These are phyloP conservation scores for Uropsilus gracilis DNA, from an alignment of 2,113 vertebrate genomes.

Conservation along the genomic window DNA sequence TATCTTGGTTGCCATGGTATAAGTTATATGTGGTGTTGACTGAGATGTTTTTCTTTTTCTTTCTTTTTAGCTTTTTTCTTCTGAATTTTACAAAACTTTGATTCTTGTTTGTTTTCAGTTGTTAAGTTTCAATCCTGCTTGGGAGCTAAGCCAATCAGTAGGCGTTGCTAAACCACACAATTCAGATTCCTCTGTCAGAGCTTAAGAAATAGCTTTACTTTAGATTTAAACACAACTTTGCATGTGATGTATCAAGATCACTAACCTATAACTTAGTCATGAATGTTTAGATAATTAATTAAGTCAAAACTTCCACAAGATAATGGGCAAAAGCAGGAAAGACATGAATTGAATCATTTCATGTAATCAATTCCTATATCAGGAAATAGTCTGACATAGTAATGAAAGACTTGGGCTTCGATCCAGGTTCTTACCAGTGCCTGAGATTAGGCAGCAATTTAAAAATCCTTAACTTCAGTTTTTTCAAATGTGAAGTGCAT, in stretches of 20 bases:
- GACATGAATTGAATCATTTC: slow-evolving; percentile 39
- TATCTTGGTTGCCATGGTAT: background rate
- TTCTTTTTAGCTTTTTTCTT: background rate
- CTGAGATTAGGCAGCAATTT: background rate
- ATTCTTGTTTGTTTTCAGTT: slow-evolving; percentile 9
- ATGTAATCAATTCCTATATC: slow-evolving; percentile 13
- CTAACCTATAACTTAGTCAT: slow-evolving; percentile 38
- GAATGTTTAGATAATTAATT: slow-evolving; percentile 58
- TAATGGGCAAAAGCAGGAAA: background rate
- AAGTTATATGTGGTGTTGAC: background rate
- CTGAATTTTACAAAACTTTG: background rate
- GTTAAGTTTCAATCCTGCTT: background rate
- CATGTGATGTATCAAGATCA: slow-evolving; percentile 8
- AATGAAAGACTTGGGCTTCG: background rate
- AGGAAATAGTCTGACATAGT: background rate
- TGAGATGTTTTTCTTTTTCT: background rate
- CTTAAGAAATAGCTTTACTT: background rate
- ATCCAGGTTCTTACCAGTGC: background rate
- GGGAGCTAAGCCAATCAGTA: background rate
- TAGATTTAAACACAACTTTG: slow-evolving; percentile 9
- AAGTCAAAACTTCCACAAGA: background rate
- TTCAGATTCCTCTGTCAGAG: background rate
- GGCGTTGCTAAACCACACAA: background rate
- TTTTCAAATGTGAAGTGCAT: slow-evolving; percentile 23
- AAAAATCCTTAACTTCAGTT: slow-evolving; percentile 9